Evolutionary conservation across 1,140 invertebrate species (phyloP).

Genomic region (Rhynchophorus ferrugineus): DNA sequence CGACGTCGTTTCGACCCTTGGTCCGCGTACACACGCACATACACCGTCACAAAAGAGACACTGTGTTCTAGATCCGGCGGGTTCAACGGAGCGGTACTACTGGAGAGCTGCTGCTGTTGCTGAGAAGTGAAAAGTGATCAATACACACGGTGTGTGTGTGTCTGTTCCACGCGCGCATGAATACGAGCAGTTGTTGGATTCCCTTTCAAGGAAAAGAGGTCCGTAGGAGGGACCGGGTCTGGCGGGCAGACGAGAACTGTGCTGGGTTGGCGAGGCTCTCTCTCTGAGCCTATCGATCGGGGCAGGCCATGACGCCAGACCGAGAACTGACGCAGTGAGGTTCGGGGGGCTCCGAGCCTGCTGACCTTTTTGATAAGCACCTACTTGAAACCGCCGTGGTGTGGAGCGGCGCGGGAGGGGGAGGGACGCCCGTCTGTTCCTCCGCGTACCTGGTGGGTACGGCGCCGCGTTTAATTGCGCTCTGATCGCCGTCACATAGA

Average conservation of each 20-base stretch:
- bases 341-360: slow-evolving; percentile 7
- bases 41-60: too few species aligned
- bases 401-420: background rate
- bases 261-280: background rate
- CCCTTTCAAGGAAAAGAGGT: slow-evolving; percentile 21
- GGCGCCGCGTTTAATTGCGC: too few species aligned
- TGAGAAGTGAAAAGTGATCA: slow-evolving; percentile 16
- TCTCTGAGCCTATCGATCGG: slow-evolving; percentile 17
- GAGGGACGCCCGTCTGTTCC: background rate
- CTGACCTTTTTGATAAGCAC: slow-evolving; percentile 23
- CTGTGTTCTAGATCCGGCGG: background rate
- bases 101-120: slow-evolving; percentile 10
- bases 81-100: slow-evolving; percentile 17
- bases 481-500: too few species aligned
- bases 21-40: slow-evolving; percentile 8
- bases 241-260: background rate
- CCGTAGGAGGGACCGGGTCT: slow-evolving; percentile 4
- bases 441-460: too few species aligned
- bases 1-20: background rate
- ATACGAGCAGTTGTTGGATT: slow-evolving; percentile 16
- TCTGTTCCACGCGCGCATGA: slow-evolving; percentile 14
- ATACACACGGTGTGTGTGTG: too few species aligned
- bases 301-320: slow-evolving; percentile 9
- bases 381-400: slow-evolving; percentile 13
- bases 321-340: too few species aligned